Conservation (phyloP, 2,113 vertebrate species). For the Melozone crissalis region DNA sequence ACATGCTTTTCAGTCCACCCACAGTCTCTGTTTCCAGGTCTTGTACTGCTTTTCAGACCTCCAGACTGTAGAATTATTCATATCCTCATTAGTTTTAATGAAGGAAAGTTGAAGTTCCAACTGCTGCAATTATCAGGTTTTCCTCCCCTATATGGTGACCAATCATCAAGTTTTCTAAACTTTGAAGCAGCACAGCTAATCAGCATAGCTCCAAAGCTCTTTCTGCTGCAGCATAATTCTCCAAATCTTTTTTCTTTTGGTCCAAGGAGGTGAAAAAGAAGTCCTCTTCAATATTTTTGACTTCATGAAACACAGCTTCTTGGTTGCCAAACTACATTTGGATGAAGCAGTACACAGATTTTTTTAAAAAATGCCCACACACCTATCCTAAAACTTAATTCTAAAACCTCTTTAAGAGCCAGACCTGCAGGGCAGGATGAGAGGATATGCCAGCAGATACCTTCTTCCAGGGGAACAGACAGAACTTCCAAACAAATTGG, state of each 20-base stretch:
- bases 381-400: not conserved
- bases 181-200: not conserved
- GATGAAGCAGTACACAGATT: not conserved
- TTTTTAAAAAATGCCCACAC: not conserved
- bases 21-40: not conserved
- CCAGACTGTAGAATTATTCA: not conserved
- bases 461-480: not conserved
- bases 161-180: slow-evolving; percentile 1
- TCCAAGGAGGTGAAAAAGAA: not conserved
- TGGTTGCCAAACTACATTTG: not conserved
- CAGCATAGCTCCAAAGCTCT: not conserved
- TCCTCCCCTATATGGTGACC: not conserved
- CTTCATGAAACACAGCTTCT: not conserved
- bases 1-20: not conserved
- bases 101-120: not conserved
- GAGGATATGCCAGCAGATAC: not conserved
- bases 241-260: not conserved
- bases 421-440: not conserved
- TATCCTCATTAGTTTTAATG: slow-evolving; percentile 10
- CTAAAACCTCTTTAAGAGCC: not conserved
- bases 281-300: not conserved
- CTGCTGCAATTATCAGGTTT: not conserved
- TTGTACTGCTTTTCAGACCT: not conserved
- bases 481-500: not conserved
- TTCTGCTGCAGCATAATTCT: not conserved